Base-by-base conservation (phyloP, 2,888 invertebrate genomes). In the Plebejus melissa region DNA sequence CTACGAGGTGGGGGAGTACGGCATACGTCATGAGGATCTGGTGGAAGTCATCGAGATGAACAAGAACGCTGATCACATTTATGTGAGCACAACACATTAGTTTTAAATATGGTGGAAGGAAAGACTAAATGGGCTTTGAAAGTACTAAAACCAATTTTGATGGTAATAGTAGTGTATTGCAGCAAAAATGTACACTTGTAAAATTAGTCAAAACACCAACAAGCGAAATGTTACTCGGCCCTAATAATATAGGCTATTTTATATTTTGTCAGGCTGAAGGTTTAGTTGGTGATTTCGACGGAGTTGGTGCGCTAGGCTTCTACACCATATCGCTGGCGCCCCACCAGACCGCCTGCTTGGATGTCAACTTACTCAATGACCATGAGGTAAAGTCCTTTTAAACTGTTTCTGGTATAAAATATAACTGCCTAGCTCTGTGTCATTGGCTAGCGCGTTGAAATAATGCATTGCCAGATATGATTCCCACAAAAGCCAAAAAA, bases 261-360 rank as follows among this genome's bases (percentile, higher is more conserved):
- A 60, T 28, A 60, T 74, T 72, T 69, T 77, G 74, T 0, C 81
- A 92, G 92, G 92, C 91, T 1, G 78, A 82, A 0, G 94, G 95
- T 57, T 77, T 89, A 4, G 87, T 89, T 3, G 85, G 91, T 0
- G 84, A 96, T 84, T 97, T 96, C 84, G 94, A 94, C 60, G 95
- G 96, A 7, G 94, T 95, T 11, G 96, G 96, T 0, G 98, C 96
- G 78, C 93, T 99, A 0, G 97, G 96, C 0, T 99, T 99, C 90
- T 96, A 97, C 85, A 97, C 98, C 0, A 95, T 99, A 72, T 99
- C 99, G 0, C 90, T 98, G 82, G 98, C 97, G 9, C 98, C 98
- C 0, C 98, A 98, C 82, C 98, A 98, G 88, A 96, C 95, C 0
- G 97, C 97, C 79, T 94, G 99, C 91, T 94, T 99, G 46, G 95